Evolutionary conservation across 2,888 invertebrate genomes (phyloP).

Genomic region (Keiferia lycopersicella): DNA sequence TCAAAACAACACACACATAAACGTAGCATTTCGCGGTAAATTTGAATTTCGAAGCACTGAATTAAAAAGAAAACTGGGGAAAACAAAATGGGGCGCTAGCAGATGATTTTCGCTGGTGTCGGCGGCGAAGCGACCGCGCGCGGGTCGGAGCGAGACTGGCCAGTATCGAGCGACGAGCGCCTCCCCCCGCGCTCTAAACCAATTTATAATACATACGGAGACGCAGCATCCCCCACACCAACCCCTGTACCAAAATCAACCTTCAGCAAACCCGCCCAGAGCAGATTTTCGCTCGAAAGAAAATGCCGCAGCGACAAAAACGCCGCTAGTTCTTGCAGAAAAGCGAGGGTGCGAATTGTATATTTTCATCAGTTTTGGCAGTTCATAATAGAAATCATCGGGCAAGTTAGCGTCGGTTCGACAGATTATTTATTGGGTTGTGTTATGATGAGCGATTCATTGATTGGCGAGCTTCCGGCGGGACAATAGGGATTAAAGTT

Average conservation of each 20-base stretch:
- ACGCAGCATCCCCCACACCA: conserved; percentile 74
- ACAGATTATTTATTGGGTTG: conserved; percentile 30
- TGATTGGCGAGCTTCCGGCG: conserved; percentile 24
- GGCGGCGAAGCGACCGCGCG: conserved; percentile 48
- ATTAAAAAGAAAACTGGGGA: conserved; percentile 32
- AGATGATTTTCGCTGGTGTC: conserved; percentile 41
- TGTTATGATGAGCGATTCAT: conserved; percentile 15
- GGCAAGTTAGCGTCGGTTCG: conserved; percentile 28
- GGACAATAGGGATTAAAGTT: conserved; percentile 12
- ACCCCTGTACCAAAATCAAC: conserved; percentile 44
- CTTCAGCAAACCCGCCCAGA: conserved; percentile 39
- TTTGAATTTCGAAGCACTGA: conserved; percentile 15
- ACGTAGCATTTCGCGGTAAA: conserved; percentile 14
- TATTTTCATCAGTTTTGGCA: conserved; percentile 57
- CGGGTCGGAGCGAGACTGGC: conserved; percentile 65
- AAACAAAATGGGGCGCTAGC: conserved; percentile 38
- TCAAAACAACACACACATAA: conserved; percentile 24
- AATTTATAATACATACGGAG: conserved; percentile 81
- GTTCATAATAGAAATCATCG: conserved; percentile 67
- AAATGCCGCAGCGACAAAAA: conserved; percentile 77
- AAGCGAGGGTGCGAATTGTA: conserved; percentile 76
- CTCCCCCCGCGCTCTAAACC: conserved; percentile 77
- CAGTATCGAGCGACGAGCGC: conserved; percentile 71
- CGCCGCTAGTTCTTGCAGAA: conserved; percentile 70
- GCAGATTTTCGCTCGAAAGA: conserved; percentile 35